Evolutionary conservation across 2,888 invertebrate species (phyloP), one percentile per base, ranked within the genome.

Genomic region (Xestia ashworthii): DNA sequence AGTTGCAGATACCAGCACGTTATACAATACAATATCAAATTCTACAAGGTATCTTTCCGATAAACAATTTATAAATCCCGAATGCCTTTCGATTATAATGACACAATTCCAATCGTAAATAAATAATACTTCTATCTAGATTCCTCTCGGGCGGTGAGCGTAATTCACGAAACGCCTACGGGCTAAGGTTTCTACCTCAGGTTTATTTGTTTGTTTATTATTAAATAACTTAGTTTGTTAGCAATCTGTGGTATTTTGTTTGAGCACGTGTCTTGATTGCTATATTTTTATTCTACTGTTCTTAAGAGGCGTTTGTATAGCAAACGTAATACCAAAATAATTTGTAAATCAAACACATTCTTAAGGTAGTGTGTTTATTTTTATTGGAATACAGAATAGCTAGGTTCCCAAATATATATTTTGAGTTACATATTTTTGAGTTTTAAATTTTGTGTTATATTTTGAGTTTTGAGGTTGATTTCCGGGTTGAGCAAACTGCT

Each of bases 241-340:
- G 74, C 74, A 81, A 81, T 81, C 46, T 55, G 53, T 38, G 38
- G 46, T 81, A 19, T 48, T 81, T 74, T 38, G 50, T 71, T 48
- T 5, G 3, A 22, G 60, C n/a, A 62, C 50, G 71, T 80, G 80
- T 14, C 16, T 16, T 41, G 80, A 5, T 6, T 76, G 12, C 16
- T 11, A 16, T 9, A 78, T 25, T 25, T 44, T 41, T 44, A 5
- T 44, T 44, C 14, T 44, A 32, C 32, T 19, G 5, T 60, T 62
- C 19, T 14, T 25, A 14, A 58, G n/a, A n/a, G 5, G 14, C 32
- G 32, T 32, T 32, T 32, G 32, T 32, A 32, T 32, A 3, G 3
- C 32, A 32, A 32, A 32, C 32, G n/a, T n/a, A n/a, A n/a, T n/a
- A n/a, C n/a, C n/a, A n/a, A 32, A 32, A 32, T 32, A 32, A 32